These are phyloP conservation scores for Muraenolepis orangiensis DNA, from an alignment of 2,797 vertebrate species.

Conservation along the genomic window DNA sequence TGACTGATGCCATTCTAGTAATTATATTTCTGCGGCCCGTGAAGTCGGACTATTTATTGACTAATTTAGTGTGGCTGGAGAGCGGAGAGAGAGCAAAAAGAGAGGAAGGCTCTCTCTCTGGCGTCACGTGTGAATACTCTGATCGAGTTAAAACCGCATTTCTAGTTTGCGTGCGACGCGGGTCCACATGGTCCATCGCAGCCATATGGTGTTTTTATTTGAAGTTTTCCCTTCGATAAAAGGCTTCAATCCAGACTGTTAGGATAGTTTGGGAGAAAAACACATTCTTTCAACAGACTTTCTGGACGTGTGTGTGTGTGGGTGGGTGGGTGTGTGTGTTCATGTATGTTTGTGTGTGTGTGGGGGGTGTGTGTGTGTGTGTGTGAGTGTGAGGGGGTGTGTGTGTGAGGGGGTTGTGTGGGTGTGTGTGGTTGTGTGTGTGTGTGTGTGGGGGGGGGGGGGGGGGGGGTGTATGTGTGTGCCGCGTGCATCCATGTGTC, in stretches of 20 bases:
- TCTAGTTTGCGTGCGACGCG: slow-evolving; percentile 17
- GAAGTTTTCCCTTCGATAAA: neutral
- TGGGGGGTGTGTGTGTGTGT: no score
- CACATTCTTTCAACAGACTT: neutral
- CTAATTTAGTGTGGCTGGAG: slow-evolving; percentile 31
- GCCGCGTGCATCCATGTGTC: neutral
- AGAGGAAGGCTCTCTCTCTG: slow-evolving; percentile 12
- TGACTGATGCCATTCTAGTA: slow-evolving; percentile 44
- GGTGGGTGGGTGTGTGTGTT: neutral
- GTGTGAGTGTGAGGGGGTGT: neutral
- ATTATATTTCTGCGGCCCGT: slow-evolving; percentile 37
- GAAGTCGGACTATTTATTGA: slow-evolving; percentile 8
- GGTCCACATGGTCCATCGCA: slow-evolving; percentile 12
- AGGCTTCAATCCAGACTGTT: neutral
- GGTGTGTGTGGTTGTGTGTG: neutral
- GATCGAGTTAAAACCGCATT: slow-evolving; percentile 39
- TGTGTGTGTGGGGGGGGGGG: neutral
- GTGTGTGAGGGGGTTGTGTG: neutral
- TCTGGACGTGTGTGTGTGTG: neutral
- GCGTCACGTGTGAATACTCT: slow-evolving; percentile 41
- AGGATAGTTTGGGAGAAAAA: neutral
- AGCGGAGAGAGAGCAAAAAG: slow-evolving; percentile 17
- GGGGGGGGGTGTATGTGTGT: no score
- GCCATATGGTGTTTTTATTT: slow-evolving; percentile 11
- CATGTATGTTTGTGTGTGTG: neutral